A percentile compares a stretch with the other conserved stretches of the same genome.
These are phyloP conservation scores for Muscicapa striata DNA, from an alignment of 2,797 vertebrate species.

Conservation along the genomic window DNA sequence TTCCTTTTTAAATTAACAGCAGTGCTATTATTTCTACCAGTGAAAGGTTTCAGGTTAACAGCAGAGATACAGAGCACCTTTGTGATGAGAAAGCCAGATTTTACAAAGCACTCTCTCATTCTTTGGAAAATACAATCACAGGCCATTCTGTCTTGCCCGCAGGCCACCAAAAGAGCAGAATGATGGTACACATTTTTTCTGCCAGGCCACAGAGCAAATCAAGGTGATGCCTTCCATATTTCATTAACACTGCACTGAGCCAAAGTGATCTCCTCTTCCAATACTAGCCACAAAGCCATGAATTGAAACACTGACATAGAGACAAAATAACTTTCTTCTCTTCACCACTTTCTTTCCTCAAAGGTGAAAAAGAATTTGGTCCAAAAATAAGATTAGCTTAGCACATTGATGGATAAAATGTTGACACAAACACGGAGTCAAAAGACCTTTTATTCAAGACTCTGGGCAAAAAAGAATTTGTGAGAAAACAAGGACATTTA, in stretches of 20 bases:
- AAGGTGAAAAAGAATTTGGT: not conserved
- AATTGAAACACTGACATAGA: not conserved
- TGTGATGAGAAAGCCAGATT: not conserved
- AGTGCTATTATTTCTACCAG: not conserved
- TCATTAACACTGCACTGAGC: not conserved
- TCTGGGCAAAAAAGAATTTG: not conserved
- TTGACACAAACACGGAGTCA: not conserved
- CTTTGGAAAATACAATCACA: not conserved
- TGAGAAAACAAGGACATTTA: not conserved
- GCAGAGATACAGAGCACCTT: not conserved
- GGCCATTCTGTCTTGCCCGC: not conserved
- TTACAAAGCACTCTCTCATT: not conserved
- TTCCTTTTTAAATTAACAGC: not conserved
- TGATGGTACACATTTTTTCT: not conserved
- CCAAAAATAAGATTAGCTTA: not conserved
- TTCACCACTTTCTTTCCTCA: not conserved
- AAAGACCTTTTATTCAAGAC: not conserved
- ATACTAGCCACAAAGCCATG: not conserved
- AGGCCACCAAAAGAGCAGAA: slow-evolving; percentile 18
- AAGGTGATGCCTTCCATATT: not conserved
- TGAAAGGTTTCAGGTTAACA: not conserved
- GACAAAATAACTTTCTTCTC: not conserved
- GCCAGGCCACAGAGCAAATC: not conserved
- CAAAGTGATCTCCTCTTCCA: not conserved
- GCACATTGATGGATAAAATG: not conserved